Percentiles rank a stretch among this genome's conserved stretches.
Evolutionary conservation across 2,888 invertebrate species (phyloP).

Genomic region (Byasa hedistus): DNA sequence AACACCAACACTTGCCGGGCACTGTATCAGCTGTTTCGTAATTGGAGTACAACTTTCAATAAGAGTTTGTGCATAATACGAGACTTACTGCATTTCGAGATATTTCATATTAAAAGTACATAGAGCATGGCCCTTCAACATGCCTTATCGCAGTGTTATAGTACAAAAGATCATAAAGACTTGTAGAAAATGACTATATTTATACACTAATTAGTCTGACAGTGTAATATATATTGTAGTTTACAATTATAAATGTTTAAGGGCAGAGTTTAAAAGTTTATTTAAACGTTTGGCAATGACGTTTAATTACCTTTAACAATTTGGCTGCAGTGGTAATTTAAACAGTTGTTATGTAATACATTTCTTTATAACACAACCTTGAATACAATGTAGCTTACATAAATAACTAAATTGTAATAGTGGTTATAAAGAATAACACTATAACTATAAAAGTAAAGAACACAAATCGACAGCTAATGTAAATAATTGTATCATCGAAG

Average conservation of each 20-base stretch:
- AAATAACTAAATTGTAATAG: no score
- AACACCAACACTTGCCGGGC: slow-evolving; percentile 44
- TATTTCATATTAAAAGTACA: not conserved
- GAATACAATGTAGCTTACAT: no score
- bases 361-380: no score
- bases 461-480: no score
- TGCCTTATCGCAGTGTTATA: not conserved
- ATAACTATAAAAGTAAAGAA: no score
- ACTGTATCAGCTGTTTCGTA: slow-evolving; percentile 51
- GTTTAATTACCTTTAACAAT: not conserved
- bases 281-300: not conserved
- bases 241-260: no score
- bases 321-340: not conserved
- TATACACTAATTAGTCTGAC: not conserved
- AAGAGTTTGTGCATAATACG: slow-evolving; percentile 43
- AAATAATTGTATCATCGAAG: no score
- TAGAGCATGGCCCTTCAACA: not conserved
- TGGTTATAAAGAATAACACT: no score
- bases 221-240: no score
- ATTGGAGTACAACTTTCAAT: slow-evolving; percentile 59
- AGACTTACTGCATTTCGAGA: slow-evolving; percentile 30
- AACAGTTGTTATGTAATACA: no score
- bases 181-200: not conserved
- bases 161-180: not conserved
- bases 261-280: no score